phyloP scores from a whole-genome alignment of 2,888 invertebrate genomes.

The Melipona beecheii region DNA sequence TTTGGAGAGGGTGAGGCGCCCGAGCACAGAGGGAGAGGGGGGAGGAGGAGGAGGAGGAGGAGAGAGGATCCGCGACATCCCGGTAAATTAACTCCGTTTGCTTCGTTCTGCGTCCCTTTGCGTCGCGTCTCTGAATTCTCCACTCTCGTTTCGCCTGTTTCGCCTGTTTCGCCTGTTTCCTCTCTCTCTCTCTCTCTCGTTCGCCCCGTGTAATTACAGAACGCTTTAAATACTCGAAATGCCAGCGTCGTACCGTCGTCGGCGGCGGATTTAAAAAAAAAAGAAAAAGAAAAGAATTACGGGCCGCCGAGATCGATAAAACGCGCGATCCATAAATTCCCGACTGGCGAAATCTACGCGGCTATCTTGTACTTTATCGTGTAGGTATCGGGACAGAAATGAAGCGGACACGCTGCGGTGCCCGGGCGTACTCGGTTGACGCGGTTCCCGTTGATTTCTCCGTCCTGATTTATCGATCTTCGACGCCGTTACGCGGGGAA shows the following conservation, averaged over 20 bases:
- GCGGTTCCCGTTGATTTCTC: slow-evolving; percentile 14
- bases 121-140: slow-evolving; percentile 60
- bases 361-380: slow-evolving; percentile 52
- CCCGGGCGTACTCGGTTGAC: slow-evolving; percentile 28
- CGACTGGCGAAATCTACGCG: slow-evolving; percentile 35
- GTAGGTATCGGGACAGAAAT: slow-evolving; percentile 36
- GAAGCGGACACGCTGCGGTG: slow-evolving; percentile 29
- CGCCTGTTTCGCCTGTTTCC: not conserved
- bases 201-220: slow-evolving; percentile 53
- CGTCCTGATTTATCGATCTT: slow-evolving; percentile 38
- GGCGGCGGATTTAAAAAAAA: slow-evolving; percentile 41
- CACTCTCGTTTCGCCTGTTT: slow-evolving; percentile 41
- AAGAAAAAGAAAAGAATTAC: slow-evolving; percentile 6
- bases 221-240: slow-evolving; percentile 63
- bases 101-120: slow-evolving; percentile 63
- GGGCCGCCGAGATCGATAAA: slow-evolving; percentile 50
- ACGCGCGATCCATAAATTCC: slow-evolving; percentile 56
- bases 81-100: slow-evolving; percentile 69
- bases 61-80: slow-evolving; percentile 70
- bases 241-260: slow-evolving; percentile 22
- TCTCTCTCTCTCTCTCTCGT: not conserved
- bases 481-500: not conserved
- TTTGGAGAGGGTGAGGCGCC: slow-evolving; percentile 9
- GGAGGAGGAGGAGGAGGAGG: not conserved
- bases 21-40: too few relatives aligned